Percentiles rank a stretch among this genome's conserved stretches.
Conservation (phyloP, 1,140 invertebrate genomes). For the Euwallacea similis region DNA sequence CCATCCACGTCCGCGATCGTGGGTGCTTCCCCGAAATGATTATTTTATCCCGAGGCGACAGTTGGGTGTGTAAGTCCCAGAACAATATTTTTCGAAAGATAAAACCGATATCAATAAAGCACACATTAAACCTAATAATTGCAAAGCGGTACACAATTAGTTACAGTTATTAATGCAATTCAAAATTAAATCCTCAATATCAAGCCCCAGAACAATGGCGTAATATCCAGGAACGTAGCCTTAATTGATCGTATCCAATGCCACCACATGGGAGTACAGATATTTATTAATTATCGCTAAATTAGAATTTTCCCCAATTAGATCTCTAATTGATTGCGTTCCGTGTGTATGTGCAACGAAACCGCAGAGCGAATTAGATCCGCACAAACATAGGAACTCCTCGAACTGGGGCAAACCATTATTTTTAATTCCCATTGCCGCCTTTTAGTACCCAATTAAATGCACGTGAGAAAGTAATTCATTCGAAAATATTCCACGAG, state of each 20-base stretch:
- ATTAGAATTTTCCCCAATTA: slow-evolving; percentile 14
- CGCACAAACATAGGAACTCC: not conserved
- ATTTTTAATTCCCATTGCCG: slow-evolving; percentile 1
- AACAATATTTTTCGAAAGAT: too few species aligned
- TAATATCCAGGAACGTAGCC: not conserved
- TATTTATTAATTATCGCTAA: slow-evolving; percentile 7
- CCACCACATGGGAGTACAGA: not conserved
- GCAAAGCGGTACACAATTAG: too few species aligned
- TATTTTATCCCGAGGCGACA: too few species aligned
- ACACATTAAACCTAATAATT: too few species aligned
- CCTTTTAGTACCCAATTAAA: slow-evolving; percentile 3
- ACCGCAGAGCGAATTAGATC: not conserved
- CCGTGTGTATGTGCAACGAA: not conserved
- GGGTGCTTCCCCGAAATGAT: too few species aligned
- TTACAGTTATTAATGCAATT: too few species aligned
- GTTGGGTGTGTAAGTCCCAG: too few species aligned
- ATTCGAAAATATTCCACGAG: not conserved
- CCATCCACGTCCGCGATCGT: too few species aligned
- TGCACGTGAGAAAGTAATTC: slow-evolving; percentile 9
- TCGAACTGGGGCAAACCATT: slow-evolving; percentile 1
- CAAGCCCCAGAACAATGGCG: too few species aligned
- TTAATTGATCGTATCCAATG: slow-evolving; percentile 1
- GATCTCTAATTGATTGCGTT: slow-evolving; percentile 1
- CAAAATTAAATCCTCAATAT: too few species aligned
- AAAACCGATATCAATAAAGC: too few species aligned